These are phyloP conservation scores for Petrolisthes cinctipes DNA, from an alignment of 2,888 invertebrate genomes.

Conservation along the genomic window DNA sequence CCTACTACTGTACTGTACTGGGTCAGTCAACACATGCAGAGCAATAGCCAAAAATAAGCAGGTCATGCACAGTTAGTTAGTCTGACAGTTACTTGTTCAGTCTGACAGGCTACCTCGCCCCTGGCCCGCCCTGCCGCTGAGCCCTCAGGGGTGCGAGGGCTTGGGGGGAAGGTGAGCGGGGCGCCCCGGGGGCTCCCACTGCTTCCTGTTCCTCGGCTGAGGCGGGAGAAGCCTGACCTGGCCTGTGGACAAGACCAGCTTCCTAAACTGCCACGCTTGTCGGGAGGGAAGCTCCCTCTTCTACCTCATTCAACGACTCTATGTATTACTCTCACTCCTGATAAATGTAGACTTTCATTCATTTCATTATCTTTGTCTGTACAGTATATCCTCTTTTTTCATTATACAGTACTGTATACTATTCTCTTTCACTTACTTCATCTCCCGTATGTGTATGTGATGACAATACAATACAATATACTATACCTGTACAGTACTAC, in stretches of 20 bases:
- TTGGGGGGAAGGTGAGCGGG: conserved; percentile 45
- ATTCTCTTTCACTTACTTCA: too few relatives aligned
- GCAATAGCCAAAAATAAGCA: conserved; percentile 37
- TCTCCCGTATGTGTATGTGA: too few relatives aligned
- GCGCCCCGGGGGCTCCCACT: conserved; percentile 8
- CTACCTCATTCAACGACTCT: not conserved
- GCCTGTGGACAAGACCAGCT: conserved; percentile 34
- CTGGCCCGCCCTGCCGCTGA: conserved; percentile 36
- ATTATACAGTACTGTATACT: too few relatives aligned
- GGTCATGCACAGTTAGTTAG: conserved; percentile 61
- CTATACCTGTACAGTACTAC: too few relatives aligned
- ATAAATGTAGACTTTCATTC: too few relatives aligned
- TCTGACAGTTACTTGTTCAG: conserved; percentile 61
- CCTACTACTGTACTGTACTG: not conserved
- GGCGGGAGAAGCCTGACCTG: conserved; percentile 35
- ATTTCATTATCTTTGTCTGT: too few relatives aligned
- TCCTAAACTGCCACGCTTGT: conserved; percentile 5
- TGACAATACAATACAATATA: too few relatives aligned
- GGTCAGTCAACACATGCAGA: not conserved
- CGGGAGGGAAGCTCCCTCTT: not conserved
- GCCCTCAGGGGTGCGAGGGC: conserved; percentile 55
- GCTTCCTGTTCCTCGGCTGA: conserved; percentile 4
- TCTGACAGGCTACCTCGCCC: conserved; percentile 59
- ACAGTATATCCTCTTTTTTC: too few relatives aligned
- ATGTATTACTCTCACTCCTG: too few relatives aligned